A percentile compares a stretch with the other conserved stretches of the same genome.
phyloP scores from a whole-genome alignment of 2,888 invertebrate species.

The Ophion ventricosus region DNA sequence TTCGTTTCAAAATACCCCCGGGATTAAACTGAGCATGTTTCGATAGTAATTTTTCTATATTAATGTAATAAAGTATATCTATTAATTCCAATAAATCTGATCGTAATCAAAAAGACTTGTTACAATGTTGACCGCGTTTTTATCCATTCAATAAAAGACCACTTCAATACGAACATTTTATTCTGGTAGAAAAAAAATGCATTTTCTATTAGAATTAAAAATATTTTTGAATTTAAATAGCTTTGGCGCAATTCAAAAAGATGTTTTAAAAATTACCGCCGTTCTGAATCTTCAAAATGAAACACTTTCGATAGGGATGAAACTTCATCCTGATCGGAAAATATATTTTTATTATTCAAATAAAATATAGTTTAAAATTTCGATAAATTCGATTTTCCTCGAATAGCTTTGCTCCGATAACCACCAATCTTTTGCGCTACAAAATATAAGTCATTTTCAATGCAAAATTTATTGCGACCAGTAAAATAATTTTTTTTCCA shows the following conservation, averaged over 20 bases:
- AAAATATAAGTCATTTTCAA: background rate
- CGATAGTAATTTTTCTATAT: background rate
- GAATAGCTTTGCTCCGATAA: background rate
- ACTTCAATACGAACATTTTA: background rate
- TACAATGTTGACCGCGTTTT: background rate
- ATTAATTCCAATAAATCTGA: background rate
- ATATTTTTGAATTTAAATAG: no score
- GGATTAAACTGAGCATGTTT: background rate
- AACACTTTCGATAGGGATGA: background rate
- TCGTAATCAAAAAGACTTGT: background rate
- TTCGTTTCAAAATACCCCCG: no score
- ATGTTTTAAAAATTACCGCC: background rate
- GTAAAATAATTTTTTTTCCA: background rate
- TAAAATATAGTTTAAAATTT: no score
- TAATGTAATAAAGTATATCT: background rate
- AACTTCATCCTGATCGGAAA: background rate
- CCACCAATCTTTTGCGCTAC: background rate
- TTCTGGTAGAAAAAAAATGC: background rate
- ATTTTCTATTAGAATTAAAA: background rate
- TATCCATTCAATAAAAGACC: background rate
- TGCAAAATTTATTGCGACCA: background rate
- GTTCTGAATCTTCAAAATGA: background rate
- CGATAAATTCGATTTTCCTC: no score
- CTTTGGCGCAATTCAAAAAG: background rate
- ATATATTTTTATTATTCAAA: background rate